These are phyloP conservation scores for Hemicrepidius hirtus DNA, from an alignment of 2,888 invertebrate species.

Conservation along the genomic window DNA sequence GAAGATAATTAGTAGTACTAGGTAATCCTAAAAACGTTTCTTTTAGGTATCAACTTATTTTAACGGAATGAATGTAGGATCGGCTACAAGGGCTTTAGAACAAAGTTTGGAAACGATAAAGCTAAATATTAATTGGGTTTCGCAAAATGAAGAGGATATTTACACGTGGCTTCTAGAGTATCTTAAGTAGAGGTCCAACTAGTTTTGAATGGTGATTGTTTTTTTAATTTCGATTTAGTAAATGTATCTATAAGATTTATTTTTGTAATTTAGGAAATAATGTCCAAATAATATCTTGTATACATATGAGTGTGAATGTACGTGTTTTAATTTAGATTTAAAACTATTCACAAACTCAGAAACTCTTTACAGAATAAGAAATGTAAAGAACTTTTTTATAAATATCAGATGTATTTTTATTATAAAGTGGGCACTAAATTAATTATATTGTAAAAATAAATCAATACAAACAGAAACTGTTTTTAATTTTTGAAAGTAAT, in stretches of 20 bases:
- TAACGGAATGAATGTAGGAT: constrained; percentile 71
- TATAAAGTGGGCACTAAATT: constrained; percentile 51
- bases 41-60: constrained; percentile 71
- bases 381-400: constrained; percentile 47
- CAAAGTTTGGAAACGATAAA: constrained; percentile 87
- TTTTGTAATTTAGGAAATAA: constrained; percentile 47
- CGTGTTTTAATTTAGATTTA: constrained; percentile 46
- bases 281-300: constrained; percentile 45
- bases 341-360: constrained; percentile 34
- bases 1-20: constrained; percentile 6
- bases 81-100: constrained; percentile 75
- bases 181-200: constrained; percentile 55
- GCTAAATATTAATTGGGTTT: constrained; percentile 88
- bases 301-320: constrained; percentile 51
- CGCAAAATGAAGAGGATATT: constrained; percentile 75
- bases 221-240: constrained; percentile 18
- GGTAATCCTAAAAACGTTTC: constrained; percentile 13
- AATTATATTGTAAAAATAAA: constrained; percentile 44
- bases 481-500: no score
- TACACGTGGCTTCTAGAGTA: constrained; percentile 70
- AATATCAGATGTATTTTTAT: constrained; percentile 52
- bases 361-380: constrained; percentile 30
- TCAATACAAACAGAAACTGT: not conserved
- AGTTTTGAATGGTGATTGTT: constrained; percentile 27
- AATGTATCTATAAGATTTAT: constrained; percentile 46